These are phyloP conservation scores for Dendrolimus punctatus DNA, from an alignment of 1,140 invertebrate species.

Conservation along the genomic window DNA sequence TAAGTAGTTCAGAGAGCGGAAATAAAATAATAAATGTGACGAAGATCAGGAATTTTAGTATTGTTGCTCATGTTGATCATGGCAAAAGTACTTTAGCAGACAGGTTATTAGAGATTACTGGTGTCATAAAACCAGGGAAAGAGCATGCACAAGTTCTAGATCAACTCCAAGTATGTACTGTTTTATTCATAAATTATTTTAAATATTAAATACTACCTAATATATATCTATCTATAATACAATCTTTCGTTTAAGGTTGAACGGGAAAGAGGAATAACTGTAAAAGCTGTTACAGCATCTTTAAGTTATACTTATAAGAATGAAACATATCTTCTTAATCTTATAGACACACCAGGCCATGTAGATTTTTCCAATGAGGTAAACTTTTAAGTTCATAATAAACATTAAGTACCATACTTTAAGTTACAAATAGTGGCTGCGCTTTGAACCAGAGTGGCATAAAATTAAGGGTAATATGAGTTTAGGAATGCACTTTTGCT, in stretches of 20 bases:
- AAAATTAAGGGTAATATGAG: too few relatives aligned
- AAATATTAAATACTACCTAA: too few relatives aligned
- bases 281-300: slow-evolving; percentile 97
- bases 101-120: slow-evolving; percentile 91
- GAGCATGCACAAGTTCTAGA: slow-evolving; percentile 89
- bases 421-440: too few relatives aligned
- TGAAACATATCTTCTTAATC: slow-evolving; percentile 89
- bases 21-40: slow-evolving; percentile 44
- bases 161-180: slow-evolving; percentile 74
- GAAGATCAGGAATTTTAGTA: slow-evolving; percentile 93
- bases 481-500: too few relatives aligned
- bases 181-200: too few relatives aligned
- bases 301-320: slow-evolving; percentile 83
- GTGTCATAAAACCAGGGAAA: slow-evolving; percentile 81
- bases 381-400: slow-evolving; percentile 1
- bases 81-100: slow-evolving; percentile 98
- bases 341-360: slow-evolving; percentile 99
- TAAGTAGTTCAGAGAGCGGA: slow-evolving; percentile 26
- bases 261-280: slow-evolving; percentile 96
- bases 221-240: too few relatives aligned
- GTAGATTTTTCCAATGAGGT: slow-evolving; percentile 99
- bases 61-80: slow-evolving; percentile 98
- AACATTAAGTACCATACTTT: background rate
- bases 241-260: slow-evolving; percentile 80
- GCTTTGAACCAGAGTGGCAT: too few relatives aligned